phyloP scores from a whole-genome alignment of 1,140 invertebrate species.

The Penaeus indicus region DNA sequence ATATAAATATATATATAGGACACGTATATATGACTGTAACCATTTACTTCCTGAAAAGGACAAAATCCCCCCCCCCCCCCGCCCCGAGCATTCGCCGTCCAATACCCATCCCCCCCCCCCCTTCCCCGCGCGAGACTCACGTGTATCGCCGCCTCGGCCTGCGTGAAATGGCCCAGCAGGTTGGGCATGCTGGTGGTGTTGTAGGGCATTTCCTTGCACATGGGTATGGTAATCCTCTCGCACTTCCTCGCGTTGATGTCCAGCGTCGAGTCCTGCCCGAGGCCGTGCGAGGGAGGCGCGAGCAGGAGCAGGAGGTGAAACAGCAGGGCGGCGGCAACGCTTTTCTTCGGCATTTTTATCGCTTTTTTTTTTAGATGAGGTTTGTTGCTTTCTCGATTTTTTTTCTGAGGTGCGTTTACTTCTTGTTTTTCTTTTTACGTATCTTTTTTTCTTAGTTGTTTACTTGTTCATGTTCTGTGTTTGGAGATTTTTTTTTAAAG shows the following conservation, averaged over 20 bases:
- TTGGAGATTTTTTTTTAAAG: too few species aligned
- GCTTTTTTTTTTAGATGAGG: too few species aligned
- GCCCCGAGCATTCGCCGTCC: background rate
- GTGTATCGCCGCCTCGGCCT: slow-evolving; percentile 94
- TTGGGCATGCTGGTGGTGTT: slow-evolving; percentile 98
- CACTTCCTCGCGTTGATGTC: slow-evolving; percentile 75
- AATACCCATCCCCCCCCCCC: too few species aligned
- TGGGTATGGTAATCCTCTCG: slow-evolving; percentile 92
- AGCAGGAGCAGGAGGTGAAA: background rate
- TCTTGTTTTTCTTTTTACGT: too few species aligned
- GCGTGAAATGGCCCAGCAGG: slow-evolving; percentile 89
- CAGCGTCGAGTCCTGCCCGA: background rate
- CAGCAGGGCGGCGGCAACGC: too few species aligned
- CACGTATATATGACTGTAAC: background rate
- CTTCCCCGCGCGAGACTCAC: slow-evolving; percentile 72
- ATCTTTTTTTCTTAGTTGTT: too few species aligned
- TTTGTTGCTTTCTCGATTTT: too few species aligned
- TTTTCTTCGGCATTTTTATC: too few species aligned
- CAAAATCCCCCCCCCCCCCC: background rate
- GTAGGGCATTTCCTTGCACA: slow-evolving; percentile 93
- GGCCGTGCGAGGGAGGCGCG: background rate
- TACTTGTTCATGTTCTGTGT: too few species aligned
- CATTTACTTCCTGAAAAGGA: background rate
- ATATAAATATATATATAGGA: background rate
- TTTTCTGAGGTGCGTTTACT: too few species aligned